These are phyloP conservation scores for Tenrec ecaudatus DNA, from an alignment of 2,113 vertebrate genomes.

Conservation along the genomic window DNA sequence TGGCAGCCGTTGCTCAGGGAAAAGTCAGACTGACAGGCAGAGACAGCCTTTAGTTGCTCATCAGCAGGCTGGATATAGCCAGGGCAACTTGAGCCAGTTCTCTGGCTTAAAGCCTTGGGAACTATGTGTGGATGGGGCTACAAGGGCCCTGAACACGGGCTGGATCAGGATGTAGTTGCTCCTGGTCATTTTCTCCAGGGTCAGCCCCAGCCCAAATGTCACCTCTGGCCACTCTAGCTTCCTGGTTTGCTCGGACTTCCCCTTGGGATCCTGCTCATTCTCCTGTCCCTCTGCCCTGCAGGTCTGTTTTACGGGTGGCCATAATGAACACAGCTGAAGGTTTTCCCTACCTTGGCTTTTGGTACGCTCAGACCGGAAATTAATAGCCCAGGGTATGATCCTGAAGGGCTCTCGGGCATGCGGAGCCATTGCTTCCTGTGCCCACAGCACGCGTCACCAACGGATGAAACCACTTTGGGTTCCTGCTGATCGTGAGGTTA, in stretches of 20 bases:
- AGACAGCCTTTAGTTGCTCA: background rate
- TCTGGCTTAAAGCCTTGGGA: background rate
- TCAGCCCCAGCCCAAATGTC: background rate
- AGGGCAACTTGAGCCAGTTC: background rate
- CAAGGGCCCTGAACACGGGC: background rate
- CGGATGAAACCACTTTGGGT: background rate
- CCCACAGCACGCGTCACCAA: background rate
- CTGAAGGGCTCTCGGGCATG: rapidly evolving
- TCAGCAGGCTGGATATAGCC: background rate
- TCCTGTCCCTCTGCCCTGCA: background rate
- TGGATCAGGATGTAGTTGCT: background rate
- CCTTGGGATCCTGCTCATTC: background rate
- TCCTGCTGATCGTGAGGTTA: no score
- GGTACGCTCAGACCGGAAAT: background rate
- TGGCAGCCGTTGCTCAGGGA: no score
- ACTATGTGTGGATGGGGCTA: background rate
- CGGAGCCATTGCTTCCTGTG: background rate
- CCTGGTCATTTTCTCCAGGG: background rate
- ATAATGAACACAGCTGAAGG: background rate
- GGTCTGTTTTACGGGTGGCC: background rate
- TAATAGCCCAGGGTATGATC: background rate
- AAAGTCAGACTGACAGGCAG: background rate
- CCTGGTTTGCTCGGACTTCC: background rate
- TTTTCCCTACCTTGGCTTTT: background rate
- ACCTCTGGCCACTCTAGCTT: background rate